Evolutionary conservation across 2,888 invertebrate genomes (phyloP).

Genomic region (Athalia cordata): DNA sequence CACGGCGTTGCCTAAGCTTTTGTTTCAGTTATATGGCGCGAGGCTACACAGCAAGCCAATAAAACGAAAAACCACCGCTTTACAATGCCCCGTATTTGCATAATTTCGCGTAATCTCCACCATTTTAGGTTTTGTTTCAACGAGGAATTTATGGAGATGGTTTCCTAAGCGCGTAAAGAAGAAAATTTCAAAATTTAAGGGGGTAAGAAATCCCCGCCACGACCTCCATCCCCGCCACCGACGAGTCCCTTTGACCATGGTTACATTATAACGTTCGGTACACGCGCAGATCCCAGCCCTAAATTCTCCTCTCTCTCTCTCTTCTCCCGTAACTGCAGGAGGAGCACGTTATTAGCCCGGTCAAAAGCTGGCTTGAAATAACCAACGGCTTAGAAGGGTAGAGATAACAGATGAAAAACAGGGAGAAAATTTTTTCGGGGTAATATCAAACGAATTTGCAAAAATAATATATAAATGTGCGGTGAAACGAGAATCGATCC

Average conservation of each 20-base stretch:
- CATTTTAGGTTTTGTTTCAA: constrained; percentile 65
- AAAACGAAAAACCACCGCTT: constrained; percentile 71
- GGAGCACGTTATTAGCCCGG: constrained; percentile 26
- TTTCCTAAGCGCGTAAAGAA: constrained; percentile 44
- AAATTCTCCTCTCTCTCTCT: not conserved
- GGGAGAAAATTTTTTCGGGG: not conserved
- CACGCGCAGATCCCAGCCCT: not conserved
- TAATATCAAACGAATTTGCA: no score
- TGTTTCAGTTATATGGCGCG: constrained; percentile 71
- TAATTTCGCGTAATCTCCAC: constrained; percentile 73
- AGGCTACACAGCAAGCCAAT: constrained; percentile 66
- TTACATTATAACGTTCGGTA: not conserved
- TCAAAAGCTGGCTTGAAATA: constrained; percentile 6
- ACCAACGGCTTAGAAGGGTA: constrained; percentile 6
- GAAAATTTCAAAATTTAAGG: constrained; percentile 39
- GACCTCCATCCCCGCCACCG: not conserved
- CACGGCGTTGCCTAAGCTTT: constrained; percentile 69
- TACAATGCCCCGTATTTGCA: constrained; percentile 71
- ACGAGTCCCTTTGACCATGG: not conserved
- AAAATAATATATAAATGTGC: not conserved
- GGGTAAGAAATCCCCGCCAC: constrained; percentile 9
- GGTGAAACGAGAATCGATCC: not conserved
- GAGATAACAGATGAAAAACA: not conserved
- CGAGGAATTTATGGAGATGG: constrained; percentile 42
- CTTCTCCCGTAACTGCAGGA: not conserved